Base-by-base conservation (phyloP, 2,797 vertebrate species). In the Craterocephalus amniculus region DNA sequence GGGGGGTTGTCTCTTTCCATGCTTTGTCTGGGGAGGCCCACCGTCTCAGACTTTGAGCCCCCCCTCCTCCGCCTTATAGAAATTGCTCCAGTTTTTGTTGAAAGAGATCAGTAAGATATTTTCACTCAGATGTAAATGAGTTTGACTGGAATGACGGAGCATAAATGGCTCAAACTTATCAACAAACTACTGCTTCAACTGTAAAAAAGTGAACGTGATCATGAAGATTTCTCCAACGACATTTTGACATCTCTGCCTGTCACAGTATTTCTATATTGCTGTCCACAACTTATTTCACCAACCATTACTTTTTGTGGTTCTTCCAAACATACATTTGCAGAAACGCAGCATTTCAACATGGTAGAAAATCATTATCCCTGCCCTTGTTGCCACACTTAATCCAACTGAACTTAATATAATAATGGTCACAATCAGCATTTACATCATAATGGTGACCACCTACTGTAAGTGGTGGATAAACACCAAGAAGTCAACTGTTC, bases 381-480 rank as follows among this genome's bases (percentile, higher is more conserved):
- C 14, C 4, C 6, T 43, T 18, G 18, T 55, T 54, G 27, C 36
- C 16, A 35, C 16, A 27, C 63, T 29, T 56, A 43, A 56, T 61
- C 13, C 9, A 40, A 9, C 8, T 64, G 3, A 67, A 55, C 62
- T 11, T 24, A 56, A 55, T 70, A 6, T 18, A 31, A 59, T 67
- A 12, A 34, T 38, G 26, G 18, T 27, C 35, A 20, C 38, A 6
- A 27, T 4, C 6, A 24, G 14, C 22, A 63, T 71, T 78, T 81
- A 49, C 54, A 84, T 78, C 43, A 87, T 51, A 64, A 80, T 60
- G 65, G 68, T 49, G 29, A 54, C 75, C 67, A 66, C 72, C 70
- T 65, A 65, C 70, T 72, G 69, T 70, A 64, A 65, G 60, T 18
- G 14, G 22, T 55, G 43, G 54, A 36, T 61, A 65, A 70, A 79